phyloP scores from a whole-genome alignment of 2,113 vertebrate species.

The Peromyscus maniculatus region DNA sequence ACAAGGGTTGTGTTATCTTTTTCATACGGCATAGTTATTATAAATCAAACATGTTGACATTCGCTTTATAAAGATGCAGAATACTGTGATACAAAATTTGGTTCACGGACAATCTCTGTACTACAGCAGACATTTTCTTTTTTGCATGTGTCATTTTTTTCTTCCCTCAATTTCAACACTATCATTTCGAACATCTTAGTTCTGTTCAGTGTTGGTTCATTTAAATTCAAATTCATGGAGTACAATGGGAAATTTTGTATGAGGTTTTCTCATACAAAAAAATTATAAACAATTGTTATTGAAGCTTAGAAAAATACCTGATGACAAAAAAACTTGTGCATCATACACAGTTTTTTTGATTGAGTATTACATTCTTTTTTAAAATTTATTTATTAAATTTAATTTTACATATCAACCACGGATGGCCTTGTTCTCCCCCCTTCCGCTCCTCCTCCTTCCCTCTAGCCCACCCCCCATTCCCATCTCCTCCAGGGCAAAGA shows the following conservation, averaged over 20 bases:
- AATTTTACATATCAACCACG: no score
- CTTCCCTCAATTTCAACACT: neutral
- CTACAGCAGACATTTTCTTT: neutral
- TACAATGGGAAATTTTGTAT: neutral
- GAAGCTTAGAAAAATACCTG: neutral
- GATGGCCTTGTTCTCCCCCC: no score
- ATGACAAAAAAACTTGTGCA: neutral
- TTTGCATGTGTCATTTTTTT: neutral
- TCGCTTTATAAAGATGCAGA: neutral
- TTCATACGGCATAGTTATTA: neutral
- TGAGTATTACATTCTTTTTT: no score
- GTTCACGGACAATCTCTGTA: neutral
- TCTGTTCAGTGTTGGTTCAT: slow-evolving; percentile 30
- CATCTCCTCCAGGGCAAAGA: no score
- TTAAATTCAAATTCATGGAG: neutral
- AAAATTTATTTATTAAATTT: no score
- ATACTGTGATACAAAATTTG: neutral
- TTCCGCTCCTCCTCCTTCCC: no score
- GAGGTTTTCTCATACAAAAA: slow-evolving; percentile 20
- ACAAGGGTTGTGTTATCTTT: neutral
- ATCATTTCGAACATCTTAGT: neutral
- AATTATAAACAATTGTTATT: neutral
- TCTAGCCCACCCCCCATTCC: no score
- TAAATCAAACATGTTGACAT: neutral
- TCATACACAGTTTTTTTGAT: neutral